phyloP scores from a whole-genome alignment of 2,113 vertebrate genomes.

The Calyptommatus sinebrachiatus region DNA sequence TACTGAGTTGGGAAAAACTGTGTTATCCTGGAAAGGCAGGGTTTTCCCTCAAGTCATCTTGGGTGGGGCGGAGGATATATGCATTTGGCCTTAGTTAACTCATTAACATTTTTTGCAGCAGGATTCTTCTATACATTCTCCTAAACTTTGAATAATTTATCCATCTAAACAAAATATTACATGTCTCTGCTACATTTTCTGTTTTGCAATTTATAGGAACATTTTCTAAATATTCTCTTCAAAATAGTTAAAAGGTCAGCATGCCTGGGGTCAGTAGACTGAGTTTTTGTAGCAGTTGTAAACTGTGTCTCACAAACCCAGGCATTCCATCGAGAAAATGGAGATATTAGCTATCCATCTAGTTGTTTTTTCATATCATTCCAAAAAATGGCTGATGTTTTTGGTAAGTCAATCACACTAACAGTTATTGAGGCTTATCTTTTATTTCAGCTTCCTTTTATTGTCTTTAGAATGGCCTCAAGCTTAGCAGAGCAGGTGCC shows the following conservation, averaged over 20 bases:
- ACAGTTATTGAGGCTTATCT: conserved; percentile 58
- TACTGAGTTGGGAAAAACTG: no score
- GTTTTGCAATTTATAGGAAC: conserved; percentile 18
- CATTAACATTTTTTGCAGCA: neutral
- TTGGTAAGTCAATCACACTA: conserved; percentile 73
- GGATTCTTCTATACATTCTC: neutral
- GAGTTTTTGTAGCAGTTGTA: conserved; percentile 17
- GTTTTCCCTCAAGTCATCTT: neutral
- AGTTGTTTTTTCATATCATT: conserved; percentile 46
- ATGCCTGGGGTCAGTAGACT: conserved; percentile 12
- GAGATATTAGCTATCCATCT: no score
- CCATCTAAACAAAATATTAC: conserved; percentile 10
- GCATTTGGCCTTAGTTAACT: neutral
- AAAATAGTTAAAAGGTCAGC: conserved; percentile 47
- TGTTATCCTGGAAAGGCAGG: neutral
- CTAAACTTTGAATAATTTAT: conserved; percentile 17
- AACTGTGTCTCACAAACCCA: conserved; percentile 37
- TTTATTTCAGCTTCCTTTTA: no score
- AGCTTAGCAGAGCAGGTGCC: conserved; percentile 80
- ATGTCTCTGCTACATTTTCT: conserved; percentile 14
- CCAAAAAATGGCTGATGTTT: conserved; percentile 61
- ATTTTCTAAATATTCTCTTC: conserved; percentile 22
- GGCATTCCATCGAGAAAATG: no score
- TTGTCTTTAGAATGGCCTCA: conserved; percentile 68
- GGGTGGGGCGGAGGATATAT: neutral